Evolutionary conservation across 2,888 invertebrate species (phyloP).

Genomic region (Polyploca ridens): DNA sequence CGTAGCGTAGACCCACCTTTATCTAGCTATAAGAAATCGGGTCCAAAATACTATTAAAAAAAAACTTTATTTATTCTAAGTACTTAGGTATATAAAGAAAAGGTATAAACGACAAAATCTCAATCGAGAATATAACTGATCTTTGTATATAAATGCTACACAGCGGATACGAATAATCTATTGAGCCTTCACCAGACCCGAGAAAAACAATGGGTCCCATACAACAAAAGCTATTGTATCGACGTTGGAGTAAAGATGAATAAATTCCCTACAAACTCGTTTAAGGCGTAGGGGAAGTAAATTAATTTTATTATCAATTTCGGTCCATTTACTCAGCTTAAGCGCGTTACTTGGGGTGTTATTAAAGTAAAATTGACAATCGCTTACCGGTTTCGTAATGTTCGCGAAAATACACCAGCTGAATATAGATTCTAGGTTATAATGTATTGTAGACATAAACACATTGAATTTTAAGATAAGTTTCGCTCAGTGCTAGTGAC

Average conservation of each 20-base stretch:
- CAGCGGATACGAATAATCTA: conserved; percentile 24
- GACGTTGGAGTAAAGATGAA: conserved; percentile 38
- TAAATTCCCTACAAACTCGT: conserved; percentile 22
- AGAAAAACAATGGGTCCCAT: conserved; percentile 35
- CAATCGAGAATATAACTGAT: background rate
- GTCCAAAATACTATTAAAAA: too few species aligned
- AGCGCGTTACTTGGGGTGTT: conserved; percentile 37
- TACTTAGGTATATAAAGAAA: too few species aligned
- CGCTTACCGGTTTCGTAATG: conserved; percentile 27
- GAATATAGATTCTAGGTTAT: background rate
- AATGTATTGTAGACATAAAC: background rate
- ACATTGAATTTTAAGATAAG: too few species aligned
- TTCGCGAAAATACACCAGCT: background rate
- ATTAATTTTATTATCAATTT: conserved; percentile 45
- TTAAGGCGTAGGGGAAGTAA: conserved; percentile 26
- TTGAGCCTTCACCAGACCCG: conserved; percentile 27
- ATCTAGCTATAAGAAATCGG: too few species aligned
- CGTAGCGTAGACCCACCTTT: too few species aligned
- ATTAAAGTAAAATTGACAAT: conserved; percentile 47
- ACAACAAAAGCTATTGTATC: conserved; percentile 45
- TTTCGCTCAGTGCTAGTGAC: too few species aligned
- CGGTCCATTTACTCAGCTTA: conserved; percentile 36
- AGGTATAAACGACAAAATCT: too few species aligned
- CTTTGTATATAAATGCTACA: background rate
- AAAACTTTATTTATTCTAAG: too few species aligned